Conservation (phyloP, 2,113 vertebrate species). For the Gasterosteus aculeatus region DNA sequence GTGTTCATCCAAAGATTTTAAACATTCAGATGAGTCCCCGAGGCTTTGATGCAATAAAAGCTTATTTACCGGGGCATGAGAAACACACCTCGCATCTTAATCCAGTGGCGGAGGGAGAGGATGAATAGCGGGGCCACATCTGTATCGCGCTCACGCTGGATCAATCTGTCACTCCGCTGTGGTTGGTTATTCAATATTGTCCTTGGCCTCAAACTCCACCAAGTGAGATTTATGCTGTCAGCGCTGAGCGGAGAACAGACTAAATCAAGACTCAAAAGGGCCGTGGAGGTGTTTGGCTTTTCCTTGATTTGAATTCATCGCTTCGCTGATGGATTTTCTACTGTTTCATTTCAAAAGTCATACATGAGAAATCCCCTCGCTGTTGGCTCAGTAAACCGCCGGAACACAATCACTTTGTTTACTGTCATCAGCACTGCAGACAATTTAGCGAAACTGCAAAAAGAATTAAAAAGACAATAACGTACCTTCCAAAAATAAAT, state of each 20-base stretch:
- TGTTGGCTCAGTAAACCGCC: not conserved
- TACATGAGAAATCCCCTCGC: conserved; percentile 25
- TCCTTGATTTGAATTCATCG: conserved; percentile 43
- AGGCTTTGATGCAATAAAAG: conserved; percentile 72
- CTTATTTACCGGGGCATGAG: conserved; percentile 74
- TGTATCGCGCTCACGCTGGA: conserved; percentile 70
- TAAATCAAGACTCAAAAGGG: conserved; percentile 42
- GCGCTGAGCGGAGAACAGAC: conserved; percentile 25
- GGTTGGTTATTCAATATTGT: conserved; percentile 70
- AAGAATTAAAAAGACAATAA: conserved; percentile 40
- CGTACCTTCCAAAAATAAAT: conserved; percentile 14
- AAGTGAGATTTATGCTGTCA: conserved; percentile 67
- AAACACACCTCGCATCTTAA: conserved; percentile 75
- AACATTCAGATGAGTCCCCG: conserved; percentile 74
- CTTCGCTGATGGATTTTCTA: conserved; percentile 21
- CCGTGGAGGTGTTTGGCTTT: conserved; percentile 36
- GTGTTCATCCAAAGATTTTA: conserved; percentile 73
- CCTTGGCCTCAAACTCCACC: conserved; percentile 72
- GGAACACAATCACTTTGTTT: conserved; percentile 34
- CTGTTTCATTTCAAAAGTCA: conserved; percentile 17
- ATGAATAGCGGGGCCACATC: conserved; percentile 67
- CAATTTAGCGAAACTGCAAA: conserved; percentile 36
- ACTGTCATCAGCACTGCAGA: conserved; percentile 20
- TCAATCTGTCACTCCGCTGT: conserved; percentile 71
- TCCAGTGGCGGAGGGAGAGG: conserved; percentile 61